Percentiles rank a stretch among this genome's conserved stretches.
phyloP scores from a whole-genome alignment of 2,113 vertebrate species.

The Mixornis gularis region DNA sequence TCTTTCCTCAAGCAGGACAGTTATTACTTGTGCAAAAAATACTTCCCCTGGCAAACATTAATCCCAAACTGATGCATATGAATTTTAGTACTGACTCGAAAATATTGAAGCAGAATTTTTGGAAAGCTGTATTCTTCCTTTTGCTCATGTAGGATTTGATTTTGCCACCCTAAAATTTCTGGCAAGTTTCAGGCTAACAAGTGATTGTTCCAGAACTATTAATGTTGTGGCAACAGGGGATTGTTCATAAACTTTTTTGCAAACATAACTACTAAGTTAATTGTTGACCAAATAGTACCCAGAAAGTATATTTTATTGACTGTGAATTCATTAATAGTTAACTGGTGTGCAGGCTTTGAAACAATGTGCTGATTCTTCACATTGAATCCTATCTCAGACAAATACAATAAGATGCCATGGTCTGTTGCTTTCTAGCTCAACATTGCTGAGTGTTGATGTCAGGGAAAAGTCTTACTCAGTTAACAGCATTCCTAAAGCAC shows the following conservation, averaged over 20 bases:
- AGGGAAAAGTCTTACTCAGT: constrained; percentile 15
- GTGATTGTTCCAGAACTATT: not conserved
- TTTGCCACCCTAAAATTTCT: not conserved
- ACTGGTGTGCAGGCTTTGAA: constrained; percentile 41
- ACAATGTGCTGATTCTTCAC: constrained; percentile 47
- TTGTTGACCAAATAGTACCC: constrained; percentile 8
- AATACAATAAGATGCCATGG: constrained; percentile 44
- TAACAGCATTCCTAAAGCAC: constrained; percentile 27
- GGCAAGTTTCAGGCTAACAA: not conserved
- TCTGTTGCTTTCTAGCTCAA: constrained; percentile 21
- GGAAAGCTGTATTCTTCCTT: not conserved
- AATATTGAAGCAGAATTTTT: not conserved
- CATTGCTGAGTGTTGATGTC: constrained; percentile 48
- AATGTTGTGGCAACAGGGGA: not conserved
- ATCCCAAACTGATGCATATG: not conserved
- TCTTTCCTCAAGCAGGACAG: not conserved
- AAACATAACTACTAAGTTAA: constrained; percentile 37
- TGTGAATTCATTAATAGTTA: constrained; percentile 51
- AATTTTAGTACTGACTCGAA: not conserved
- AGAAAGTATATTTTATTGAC: constrained; percentile 38
- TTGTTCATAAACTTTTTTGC: constrained; percentile 34
- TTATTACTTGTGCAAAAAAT: not conserved
- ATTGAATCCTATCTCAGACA: constrained; percentile 28
- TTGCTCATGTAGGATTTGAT: not conserved
- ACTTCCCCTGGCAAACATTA: not conserved